phyloP scores from a whole-genome alignment of 1,140 invertebrate genomes.

The Streblospio benedicti region DNA sequence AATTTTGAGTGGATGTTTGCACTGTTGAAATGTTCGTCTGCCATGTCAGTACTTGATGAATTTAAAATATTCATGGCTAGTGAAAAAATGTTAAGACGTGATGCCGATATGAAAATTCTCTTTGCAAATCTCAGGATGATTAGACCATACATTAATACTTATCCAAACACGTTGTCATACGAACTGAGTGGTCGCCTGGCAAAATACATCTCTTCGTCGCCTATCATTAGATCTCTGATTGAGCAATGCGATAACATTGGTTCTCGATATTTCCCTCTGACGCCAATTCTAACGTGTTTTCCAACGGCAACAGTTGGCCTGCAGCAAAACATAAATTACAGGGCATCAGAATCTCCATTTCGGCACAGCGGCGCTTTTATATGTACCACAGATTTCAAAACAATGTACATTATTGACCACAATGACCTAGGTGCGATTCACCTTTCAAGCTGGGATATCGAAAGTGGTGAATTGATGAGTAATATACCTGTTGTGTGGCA shows the following conservation, averaged over 20 bases:
- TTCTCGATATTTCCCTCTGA: slow-evolving; percentile 58
- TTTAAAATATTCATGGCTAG: slow-evolving; percentile 83
- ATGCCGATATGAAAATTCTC: slow-evolving; percentile 52
- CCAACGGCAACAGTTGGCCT: too few relatives aligned
- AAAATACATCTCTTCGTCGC: slow-evolving; percentile 28
- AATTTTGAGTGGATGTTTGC: slow-evolving; percentile 97
- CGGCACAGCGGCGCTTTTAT: too few relatives aligned
- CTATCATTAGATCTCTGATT: slow-evolving; percentile 30
- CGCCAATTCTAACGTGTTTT: too few relatives aligned
- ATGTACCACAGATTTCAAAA: too few relatives aligned
- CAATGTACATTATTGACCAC: too few relatives aligned
- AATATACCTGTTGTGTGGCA: too few relatives aligned
- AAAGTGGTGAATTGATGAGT: too few relatives aligned
- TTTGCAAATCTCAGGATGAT: slow-evolving; percentile 64
- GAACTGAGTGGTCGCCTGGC: slow-evolving; percentile 37
- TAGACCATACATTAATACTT: slow-evolving; percentile 24
- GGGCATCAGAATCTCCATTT: too few relatives aligned
- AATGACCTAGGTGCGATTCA: too few relatives aligned
- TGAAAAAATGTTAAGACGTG: slow-evolving; percentile 31
- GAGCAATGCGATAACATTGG: slow-evolving; percentile 50
- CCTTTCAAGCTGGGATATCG: too few relatives aligned
- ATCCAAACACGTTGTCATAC: slow-evolving; percentile 27
- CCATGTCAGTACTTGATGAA: slow-evolving; percentile 83
- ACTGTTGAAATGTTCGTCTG: slow-evolving; percentile 55
- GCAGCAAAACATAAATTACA: too few relatives aligned